Conservation (phyloP, 2,797 vertebrate genomes). For the Allobates femoralis region DNA sequence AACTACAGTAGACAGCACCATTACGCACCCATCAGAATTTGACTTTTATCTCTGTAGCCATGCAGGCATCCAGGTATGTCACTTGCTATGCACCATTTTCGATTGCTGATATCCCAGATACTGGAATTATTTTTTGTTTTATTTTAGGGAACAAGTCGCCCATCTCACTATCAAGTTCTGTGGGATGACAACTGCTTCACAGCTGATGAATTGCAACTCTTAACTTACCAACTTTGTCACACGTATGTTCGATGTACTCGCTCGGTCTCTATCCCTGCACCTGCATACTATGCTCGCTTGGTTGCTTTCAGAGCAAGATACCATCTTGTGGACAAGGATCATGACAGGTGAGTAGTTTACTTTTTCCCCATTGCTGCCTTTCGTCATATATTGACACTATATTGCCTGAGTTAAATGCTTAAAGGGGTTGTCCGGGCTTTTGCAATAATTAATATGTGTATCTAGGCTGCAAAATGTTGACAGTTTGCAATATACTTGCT, state of each 20-base stretch:
- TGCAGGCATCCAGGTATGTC: slow-evolving; percentile 95
- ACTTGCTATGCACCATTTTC: background rate
- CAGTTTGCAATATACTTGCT: no score
- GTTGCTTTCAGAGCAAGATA: slow-evolving; percentile 97
- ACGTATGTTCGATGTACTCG: slow-evolving; percentile 97
- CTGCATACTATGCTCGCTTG: slow-evolving; percentile 95
- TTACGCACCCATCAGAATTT: slow-evolving; percentile 98
- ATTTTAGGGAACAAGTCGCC: slow-evolving; percentile 95
- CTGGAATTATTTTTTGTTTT: background rate
- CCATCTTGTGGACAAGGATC: slow-evolving; percentile 99
- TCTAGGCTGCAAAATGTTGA: no score
- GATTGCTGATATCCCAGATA: background rate
- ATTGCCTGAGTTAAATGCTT: no score
- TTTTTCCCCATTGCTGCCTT: background rate
- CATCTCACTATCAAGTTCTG: slow-evolving; percentile 97
- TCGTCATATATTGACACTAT: background rate
- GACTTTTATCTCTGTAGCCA: slow-evolving; percentile 99
- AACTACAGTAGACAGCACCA: slow-evolving; percentile 98
- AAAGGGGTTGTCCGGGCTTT: no score
- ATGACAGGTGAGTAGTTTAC: slow-evolving; percentile 87
- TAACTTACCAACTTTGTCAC: slow-evolving; percentile 98
- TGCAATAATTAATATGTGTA: no score
- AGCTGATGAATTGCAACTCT: slow-evolving; percentile 93
- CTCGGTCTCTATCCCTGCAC: slow-evolving; percentile 96
- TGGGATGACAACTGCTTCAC: slow-evolving; percentile 99